Evolutionary conservation across 2,113 vertebrate species (phyloP), one percentile per base, ranked within the genome.

Genomic region (Oxyura jamaicensis): DNA sequence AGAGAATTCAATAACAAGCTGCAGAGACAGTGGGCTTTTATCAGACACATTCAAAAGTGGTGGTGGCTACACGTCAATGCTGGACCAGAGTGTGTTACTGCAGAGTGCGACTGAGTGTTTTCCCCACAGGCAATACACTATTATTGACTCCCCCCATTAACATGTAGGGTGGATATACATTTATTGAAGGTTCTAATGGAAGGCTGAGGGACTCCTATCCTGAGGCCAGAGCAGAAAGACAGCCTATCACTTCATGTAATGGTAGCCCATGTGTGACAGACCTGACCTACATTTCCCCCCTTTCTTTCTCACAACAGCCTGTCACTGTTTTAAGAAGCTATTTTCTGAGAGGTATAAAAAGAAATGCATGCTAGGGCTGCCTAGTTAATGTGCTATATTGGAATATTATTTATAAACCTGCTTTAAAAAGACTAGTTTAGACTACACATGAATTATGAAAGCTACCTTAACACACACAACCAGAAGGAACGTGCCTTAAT

Each of bases 221-320:
- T 56, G 97, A 97, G 98, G 99, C 98, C 97, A 98, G 97, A 96
- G 97, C 97, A 98, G 98, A 98, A 98, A 98, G 98, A 98, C 98
- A 98, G 98, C 97, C 98, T 98, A 98, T 99, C 98, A 98, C 98
- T 98, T 98, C 97, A 95, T 96, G 97, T 98, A 98, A 99, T 98
- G 97, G 97, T 97, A 98, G 98, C 97, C 98, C 98, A 97, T 98
- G 98, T 98, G 98, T 98, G 98, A 99, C 98, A 99, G 98, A 98
- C 97, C 97, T 99, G 99, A 99, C 99, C 99, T 99, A 99, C 98
- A 99, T 99, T 98, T 97, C 97, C 96, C 96, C 97, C 94, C 97
- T 98, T 97, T 97, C 98, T 97, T 98, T 97, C 96, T 98, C 98
- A 96, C 97, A 98, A 98, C 98, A 98, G 97, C 97, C 96, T 97